Percentiles rank a stretch among this genome's conserved stretches.
Evolutionary conservation across 1,140 invertebrate species (phyloP).

Genomic region (Eciton burchellii): DNA sequence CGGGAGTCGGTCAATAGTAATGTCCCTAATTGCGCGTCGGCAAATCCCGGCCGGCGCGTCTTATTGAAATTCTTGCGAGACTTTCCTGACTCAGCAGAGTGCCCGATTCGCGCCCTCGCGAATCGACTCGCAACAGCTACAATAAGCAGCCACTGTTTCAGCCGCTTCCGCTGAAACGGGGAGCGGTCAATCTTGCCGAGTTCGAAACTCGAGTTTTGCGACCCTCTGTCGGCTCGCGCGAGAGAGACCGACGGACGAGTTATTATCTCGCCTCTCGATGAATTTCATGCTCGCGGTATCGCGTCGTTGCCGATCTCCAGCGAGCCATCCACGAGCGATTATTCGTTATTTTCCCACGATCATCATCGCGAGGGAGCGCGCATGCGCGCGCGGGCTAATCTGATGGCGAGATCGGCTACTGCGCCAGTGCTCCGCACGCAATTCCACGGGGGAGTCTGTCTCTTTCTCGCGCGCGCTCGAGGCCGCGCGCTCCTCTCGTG

Average conservation of each 20-base stretch:
- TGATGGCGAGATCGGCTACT: slow-evolving; percentile 44
- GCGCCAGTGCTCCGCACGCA: slow-evolving; percentile 25
- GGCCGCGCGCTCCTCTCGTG: slow-evolving; percentile 64
- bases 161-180: background rate
- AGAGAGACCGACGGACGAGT: background rate
- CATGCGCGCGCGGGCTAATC: slow-evolving; percentile 6
- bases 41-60: slow-evolving; percentile 64
- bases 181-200: background rate
- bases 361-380: background rate
- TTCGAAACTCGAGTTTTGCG: too few species aligned
- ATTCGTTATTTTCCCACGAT: slow-evolving; percentile 13
- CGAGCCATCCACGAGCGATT: background rate
- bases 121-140: slow-evolving; percentile 52
- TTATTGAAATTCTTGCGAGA: slow-evolving; percentile 73
- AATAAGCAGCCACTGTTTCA: slow-evolving; percentile 35
- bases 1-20: slow-evolving; percentile 75
- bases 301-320: background rate
- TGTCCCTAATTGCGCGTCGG: slow-evolving; percentile 74
- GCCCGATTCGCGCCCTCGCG: slow-evolving; percentile 13
- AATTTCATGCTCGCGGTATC: background rate
- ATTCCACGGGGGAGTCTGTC: slow-evolving; percentile 23
- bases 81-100: slow-evolving; percentile 69
- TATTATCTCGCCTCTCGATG: slow-evolving; percentile 2
- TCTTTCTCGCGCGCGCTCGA: slow-evolving; percentile 37
- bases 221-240: background rate